A percentile compares a stretch with the other conserved stretches of the same genome.
Evolutionary conservation across 2,888 invertebrate genomes (phyloP).

Genomic region (Drosophila vallismaia): DNA sequence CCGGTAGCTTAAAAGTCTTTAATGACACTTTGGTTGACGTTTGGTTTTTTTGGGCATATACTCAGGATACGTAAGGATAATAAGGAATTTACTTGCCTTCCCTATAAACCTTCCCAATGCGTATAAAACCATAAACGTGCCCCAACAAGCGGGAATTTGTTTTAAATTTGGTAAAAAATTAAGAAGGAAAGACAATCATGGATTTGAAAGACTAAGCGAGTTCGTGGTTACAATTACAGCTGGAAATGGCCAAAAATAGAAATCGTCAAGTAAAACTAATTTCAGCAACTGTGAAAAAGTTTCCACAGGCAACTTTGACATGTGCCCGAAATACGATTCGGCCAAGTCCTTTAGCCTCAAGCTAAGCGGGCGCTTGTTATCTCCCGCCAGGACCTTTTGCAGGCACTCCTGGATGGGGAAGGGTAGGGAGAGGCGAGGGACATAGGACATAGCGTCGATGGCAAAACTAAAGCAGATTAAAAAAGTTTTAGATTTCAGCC

Average conservation of each 20-base stretch:
- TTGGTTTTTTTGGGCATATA: too few species aligned
- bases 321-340: constrained; percentile 66
- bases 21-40: too few species aligned
- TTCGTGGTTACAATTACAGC: not conserved
- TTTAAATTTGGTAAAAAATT: not conserved
- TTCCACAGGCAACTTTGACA: constrained; percentile 70
- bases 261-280: constrained; percentile 65
- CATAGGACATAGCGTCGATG: constrained; percentile 14
- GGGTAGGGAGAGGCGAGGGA: not conserved
- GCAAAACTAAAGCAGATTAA: constrained; percentile 70
- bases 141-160: not conserved
- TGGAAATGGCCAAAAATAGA: constrained; percentile 29
- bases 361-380: constrained; percentile 62
- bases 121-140: too few species aligned
- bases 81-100: too few species aligned
- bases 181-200: not conserved
- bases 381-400: constrained; percentile 45
- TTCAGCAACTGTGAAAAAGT: constrained; percentile 60
- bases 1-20: too few species aligned
- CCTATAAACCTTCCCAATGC: too few species aligned
- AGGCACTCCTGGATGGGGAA: constrained; percentile 12
- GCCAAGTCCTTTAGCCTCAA: constrained; percentile 69
- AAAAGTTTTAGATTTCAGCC: constrained; percentile 75
- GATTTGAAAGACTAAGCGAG: constrained; percentile 7
- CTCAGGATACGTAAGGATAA: too few species aligned